phyloP scores from a whole-genome alignment of 2,113 vertebrate species.

The Sorex fumeus region DNA sequence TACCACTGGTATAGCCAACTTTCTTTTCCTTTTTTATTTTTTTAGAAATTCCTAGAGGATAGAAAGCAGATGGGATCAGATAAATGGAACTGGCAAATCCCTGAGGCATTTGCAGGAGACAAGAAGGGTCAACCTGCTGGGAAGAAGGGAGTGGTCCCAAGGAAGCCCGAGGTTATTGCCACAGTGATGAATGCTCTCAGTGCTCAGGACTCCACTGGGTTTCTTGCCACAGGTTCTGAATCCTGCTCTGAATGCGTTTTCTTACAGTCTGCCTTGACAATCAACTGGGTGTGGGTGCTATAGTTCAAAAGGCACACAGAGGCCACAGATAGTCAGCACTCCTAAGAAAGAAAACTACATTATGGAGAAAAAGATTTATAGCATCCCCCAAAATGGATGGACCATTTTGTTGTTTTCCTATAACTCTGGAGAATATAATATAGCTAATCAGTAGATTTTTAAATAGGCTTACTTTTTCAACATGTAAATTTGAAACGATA shows the following conservation, averaged over 20 bases:
- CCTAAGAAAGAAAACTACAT: not conserved
- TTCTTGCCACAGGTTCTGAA: not conserved
- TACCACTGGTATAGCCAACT: not conserved
- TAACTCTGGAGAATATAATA: not conserved
- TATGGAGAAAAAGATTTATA: not conserved
- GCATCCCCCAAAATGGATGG: too few relatives aligned
- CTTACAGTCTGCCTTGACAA: not conserved
- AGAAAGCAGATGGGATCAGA: conserved; percentile 70
- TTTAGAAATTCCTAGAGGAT: conserved; percentile 46
- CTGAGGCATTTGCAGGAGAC: conserved; percentile 7
- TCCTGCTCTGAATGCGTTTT: not conserved
- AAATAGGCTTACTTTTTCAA: not conserved
- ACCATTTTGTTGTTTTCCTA: not conserved
- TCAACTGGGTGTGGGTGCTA: not conserved
- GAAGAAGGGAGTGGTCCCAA: not conserved
- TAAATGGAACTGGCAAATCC: conserved; percentile 31
- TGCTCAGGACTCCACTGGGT: not conserved
- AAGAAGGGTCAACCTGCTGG: not conserved
- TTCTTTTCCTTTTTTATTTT: not conserved
- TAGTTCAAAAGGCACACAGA: not conserved
- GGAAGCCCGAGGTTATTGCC: not conserved
- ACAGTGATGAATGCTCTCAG: conserved; percentile 20
- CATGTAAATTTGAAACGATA: not conserved
- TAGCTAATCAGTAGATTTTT: not conserved
- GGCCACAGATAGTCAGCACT: not conserved